Percentiles rank a stretch among this genome's conserved stretches.
These are phyloP conservation scores for Colaptes auratus DNA, from an alignment of 2,113 vertebrate genomes.

Conservation along the genomic window DNA sequence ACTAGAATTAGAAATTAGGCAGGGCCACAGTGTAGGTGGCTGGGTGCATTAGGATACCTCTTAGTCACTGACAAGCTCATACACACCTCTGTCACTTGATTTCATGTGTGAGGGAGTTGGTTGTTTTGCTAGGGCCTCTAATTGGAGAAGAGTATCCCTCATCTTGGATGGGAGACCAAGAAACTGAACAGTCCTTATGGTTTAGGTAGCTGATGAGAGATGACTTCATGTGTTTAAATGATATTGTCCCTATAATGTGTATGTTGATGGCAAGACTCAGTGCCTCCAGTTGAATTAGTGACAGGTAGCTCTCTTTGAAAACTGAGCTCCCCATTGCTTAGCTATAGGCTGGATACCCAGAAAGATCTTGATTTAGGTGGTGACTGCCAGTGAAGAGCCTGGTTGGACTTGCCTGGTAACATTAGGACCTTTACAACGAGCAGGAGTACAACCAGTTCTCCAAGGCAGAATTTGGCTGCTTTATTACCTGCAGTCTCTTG, in stretches of 20 bases:
- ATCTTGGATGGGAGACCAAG: background rate
- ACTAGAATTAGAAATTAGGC: background rate
- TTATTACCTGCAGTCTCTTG: background rate
- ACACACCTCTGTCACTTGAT: too few species aligned
- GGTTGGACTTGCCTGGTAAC: background rate
- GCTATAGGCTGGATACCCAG: background rate
- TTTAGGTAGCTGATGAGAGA: background rate
- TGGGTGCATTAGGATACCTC: too few species aligned
- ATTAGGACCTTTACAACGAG: background rate
- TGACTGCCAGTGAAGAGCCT: background rate
- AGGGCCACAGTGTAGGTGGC: fast-evolving
- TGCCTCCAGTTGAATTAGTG: background rate
- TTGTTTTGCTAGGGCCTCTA: background rate
- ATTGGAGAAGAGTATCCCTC: background rate
- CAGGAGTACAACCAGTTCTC: background rate
- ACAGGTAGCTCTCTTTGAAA: background rate
- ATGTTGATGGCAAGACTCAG: fast-evolving
- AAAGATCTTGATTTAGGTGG: background rate
- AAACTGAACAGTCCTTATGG: too few species aligned
- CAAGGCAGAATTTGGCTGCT: background rate
- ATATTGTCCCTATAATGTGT: fast-evolving
- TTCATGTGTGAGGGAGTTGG: background rate
- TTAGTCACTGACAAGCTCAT: background rate
- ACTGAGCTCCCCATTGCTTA: background rate
- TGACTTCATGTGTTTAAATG: background rate